phyloP scores from a whole-genome alignment of 2,797 vertebrate genomes.

The Melanotaenia boesemani region DNA sequence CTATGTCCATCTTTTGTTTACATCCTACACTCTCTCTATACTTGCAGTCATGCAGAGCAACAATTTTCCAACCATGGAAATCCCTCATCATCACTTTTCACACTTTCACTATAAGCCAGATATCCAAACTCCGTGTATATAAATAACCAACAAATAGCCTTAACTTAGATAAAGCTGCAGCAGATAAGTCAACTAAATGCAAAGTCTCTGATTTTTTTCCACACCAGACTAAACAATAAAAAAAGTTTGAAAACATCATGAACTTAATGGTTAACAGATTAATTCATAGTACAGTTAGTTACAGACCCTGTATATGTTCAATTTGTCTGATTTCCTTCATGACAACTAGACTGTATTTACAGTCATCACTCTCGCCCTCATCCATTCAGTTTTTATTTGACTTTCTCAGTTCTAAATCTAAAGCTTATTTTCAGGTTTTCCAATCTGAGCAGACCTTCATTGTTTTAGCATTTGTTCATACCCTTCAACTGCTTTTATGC shows the following conservation, averaged over 20 bases:
- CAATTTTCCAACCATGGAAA: background rate
- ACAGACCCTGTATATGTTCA: background rate
- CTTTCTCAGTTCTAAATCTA: background rate
- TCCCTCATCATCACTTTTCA: background rate
- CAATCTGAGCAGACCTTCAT: background rate
- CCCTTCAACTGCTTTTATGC: background rate
- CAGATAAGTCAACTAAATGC: no score
- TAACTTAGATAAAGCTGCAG: background rate
- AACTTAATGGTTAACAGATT: background rate
- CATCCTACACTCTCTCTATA: background rate
- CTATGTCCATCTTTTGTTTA: background rate
- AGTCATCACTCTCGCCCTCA: background rate
- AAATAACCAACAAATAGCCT: background rate
- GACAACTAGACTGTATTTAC: background rate
- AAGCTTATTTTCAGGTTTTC: background rate
- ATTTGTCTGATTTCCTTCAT: background rate
- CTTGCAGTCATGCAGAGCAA: no score
- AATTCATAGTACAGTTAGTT: no score
- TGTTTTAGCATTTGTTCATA: background rate
- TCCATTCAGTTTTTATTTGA: background rate
- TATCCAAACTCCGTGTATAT: background rate
- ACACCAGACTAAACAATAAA: no score
- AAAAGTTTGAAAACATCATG: no score
- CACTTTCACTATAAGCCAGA: background rate
- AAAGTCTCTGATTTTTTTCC: no score